phyloP scores from a whole-genome alignment of 2,113 vertebrate genomes.

The Craseonycteris thonglongyai region DNA sequence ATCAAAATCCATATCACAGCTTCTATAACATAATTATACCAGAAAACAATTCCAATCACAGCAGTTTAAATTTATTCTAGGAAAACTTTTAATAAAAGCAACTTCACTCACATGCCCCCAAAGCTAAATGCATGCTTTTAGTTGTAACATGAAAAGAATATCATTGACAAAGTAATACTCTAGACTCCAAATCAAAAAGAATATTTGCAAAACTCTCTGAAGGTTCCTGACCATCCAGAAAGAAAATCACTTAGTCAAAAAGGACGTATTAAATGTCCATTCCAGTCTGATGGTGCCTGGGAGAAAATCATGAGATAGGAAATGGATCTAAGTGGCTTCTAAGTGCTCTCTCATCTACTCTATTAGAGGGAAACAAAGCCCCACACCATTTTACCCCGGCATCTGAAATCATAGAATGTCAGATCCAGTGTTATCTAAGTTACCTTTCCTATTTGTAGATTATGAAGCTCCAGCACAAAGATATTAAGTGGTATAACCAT shows the following conservation, averaged over 20 bases:
- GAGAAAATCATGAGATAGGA: neutral
- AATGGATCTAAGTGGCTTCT: neutral
- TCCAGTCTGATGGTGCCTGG: neutral
- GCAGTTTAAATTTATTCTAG: neutral
- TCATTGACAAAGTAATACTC: neutral
- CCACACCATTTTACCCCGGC: neutral
- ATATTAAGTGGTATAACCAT: neutral
- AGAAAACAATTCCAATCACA: neutral
- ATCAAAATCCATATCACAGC: neutral
- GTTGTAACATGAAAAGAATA: neutral
- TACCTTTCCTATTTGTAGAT: neutral
- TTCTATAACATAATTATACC: neutral
- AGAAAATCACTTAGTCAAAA: neutral
- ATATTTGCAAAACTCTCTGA: neutral
- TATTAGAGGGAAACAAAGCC: neutral
- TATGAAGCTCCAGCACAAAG: neutral
- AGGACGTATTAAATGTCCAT: neutral
- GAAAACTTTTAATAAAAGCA: neutral
- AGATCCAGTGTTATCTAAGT: neutral
- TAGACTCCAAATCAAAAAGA: neutral
- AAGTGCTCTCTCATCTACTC: neutral
- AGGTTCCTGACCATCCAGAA: neutral
- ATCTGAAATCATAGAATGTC: neutral
- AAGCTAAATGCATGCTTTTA: neutral
- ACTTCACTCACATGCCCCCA: neutral